Percentiles rank a stretch among this genome's conserved stretches.
phyloP scores from a whole-genome alignment of 2,113 vertebrate species.

The Brachyistius frenatus region DNA sequence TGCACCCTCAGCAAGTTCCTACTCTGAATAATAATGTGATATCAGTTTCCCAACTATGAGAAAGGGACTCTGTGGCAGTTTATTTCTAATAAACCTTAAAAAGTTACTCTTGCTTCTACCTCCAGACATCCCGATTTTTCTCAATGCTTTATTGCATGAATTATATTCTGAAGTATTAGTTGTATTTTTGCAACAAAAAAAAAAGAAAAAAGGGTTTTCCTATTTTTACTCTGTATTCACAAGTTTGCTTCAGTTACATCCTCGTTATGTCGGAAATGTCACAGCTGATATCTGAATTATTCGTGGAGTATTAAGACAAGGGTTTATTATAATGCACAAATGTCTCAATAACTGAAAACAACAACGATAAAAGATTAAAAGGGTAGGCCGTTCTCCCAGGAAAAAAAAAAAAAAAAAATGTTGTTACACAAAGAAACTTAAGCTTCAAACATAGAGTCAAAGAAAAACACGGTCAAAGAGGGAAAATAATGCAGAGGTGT shows the following conservation, averaged over 20 bases:
- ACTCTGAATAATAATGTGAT: conserved; percentile 25
- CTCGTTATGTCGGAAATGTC: background rate
- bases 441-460: background rate
- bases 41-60: conserved; percentile 11
- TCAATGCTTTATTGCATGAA: too few relatives aligned
- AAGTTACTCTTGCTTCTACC: too few relatives aligned
- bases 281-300: background rate
- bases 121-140: too few relatives aligned
- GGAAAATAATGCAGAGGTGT: background rate
- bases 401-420: background rate
- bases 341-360: background rate
- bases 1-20: conserved; percentile 52
- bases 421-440: background rate
- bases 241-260: background rate
- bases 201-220: too few relatives aligned
- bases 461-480: background rate
- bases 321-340: background rate
- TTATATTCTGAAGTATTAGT: too few relatives aligned
- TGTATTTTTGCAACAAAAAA: too few relatives aligned
- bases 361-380: too few relatives aligned
- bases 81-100: background rate
- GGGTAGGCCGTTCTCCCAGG: too few relatives aligned
- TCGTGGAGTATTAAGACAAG: too few relatives aligned
- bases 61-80: background rate
- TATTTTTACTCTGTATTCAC: too few relatives aligned